Percentiles rank a stretch among this genome's conserved stretches.
Conservation (phyloP, 2,797 vertebrate genomes). For the Percopsis omiscomaycus region DNA sequence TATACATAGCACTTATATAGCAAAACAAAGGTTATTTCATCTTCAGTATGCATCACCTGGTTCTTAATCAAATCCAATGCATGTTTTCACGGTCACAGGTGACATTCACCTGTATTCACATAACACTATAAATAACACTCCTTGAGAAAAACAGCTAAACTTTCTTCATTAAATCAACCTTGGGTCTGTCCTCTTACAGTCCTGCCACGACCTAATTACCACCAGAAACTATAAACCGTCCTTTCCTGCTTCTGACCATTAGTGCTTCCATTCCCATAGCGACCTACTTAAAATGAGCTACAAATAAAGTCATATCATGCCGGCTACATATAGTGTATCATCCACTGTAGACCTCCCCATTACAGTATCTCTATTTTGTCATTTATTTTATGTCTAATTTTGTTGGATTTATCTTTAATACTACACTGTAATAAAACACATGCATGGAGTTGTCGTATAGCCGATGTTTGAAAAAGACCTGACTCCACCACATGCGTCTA, state of each 20-base stretch:
- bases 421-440: too few species aligned
- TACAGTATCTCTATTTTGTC: too few species aligned
- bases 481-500: too few species aligned
- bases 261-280: background rate
- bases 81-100: slow-evolving; percentile 12
- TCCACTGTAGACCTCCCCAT: background rate
- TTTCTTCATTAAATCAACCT: slow-evolving; percentile 24
- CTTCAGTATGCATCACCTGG: slow-evolving; percentile 11
- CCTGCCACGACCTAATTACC: slow-evolving; percentile 35
- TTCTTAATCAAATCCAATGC: slow-evolving; percentile 8
- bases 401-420: too few species aligned
- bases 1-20: too few species aligned
- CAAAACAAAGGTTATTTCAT: background rate
- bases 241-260: slow-evolving; percentile 11
- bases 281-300: slow-evolving; percentile 13
- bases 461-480: too few species aligned
- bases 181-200: slow-evolving; percentile 21
- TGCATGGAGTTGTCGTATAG: too few species aligned
- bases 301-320: slow-evolving; percentile 5
- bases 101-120: slow-evolving; percentile 4
- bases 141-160: slow-evolving; percentile 22
- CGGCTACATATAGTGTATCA: slow-evolving; percentile 25
- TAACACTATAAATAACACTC: slow-evolving; percentile 29
- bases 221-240: slow-evolving; percentile 18
- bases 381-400: too few species aligned